These are phyloP conservation scores for Callipepla squamata DNA, from an alignment of 2,113 vertebrate species.

Conservation along the genomic window DNA sequence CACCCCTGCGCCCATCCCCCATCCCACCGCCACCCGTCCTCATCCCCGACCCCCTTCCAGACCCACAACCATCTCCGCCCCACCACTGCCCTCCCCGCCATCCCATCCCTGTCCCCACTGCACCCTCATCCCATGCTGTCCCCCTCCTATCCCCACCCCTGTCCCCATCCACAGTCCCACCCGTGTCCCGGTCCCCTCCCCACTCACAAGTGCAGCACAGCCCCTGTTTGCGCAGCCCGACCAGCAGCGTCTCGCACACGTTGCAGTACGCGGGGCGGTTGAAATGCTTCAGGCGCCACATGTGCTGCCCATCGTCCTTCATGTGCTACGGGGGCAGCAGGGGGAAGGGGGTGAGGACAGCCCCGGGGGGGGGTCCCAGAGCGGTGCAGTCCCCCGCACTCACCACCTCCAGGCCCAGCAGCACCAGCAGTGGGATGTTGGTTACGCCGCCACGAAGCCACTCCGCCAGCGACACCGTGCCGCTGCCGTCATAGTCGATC, in stretches of 20 bases:
- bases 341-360: neutral
- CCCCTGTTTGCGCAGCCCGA: constrained; percentile 91
- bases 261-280: constrained; percentile 88
- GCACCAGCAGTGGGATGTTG: constrained; percentile 89
- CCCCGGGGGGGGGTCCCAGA: neutral
- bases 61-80: neutral
- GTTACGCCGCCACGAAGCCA: constrained; percentile 93
- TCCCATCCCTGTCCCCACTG: neutral
- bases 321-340: constrained; percentile 75
- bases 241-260: constrained; percentile 85
- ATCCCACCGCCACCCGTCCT: neutral
- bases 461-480: constrained; percentile 88
- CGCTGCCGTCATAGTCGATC: constrained; percentile 88
- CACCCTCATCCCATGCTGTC: no score
- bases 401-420: constrained; percentile 89
- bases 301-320: constrained; percentile 88
- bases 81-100: neutral
- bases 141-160: no score
- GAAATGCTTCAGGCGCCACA: constrained; percentile 92
- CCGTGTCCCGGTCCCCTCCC: neutral
- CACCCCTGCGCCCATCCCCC: neutral
- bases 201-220: constrained; percentile 88
- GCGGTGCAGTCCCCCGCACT: neutral
- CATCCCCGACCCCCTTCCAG: neutral
- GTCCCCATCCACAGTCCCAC: neutral